phyloP scores from a whole-genome alignment of 2,113 vertebrate species.

The Bujurquina vittata region DNA sequence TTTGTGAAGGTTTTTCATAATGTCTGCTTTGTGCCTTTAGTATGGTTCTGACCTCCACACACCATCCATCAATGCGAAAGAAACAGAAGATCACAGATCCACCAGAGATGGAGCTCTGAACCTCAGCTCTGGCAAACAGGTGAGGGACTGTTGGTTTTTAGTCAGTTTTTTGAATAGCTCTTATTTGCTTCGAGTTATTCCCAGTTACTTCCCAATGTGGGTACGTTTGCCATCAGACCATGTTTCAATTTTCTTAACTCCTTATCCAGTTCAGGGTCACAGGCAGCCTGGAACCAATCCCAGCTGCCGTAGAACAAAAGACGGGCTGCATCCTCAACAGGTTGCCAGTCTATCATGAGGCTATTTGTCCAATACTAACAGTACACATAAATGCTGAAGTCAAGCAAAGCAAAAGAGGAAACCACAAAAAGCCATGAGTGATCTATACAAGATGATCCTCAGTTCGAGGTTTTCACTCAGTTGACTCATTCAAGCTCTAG shows the following conservation, averaged over 20 bases:
- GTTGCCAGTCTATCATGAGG: not conserved
- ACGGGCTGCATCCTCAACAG: not conserved
- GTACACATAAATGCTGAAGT: not conserved
- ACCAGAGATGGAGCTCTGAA: conserved; percentile 37
- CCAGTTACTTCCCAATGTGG: not conserved
- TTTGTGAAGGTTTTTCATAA: not conserved
- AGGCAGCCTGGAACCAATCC: not conserved
- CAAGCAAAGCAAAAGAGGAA: not conserved
- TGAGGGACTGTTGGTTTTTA: conserved; percentile 21
- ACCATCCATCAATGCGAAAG: conserved; percentile 24
- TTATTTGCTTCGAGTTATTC: not conserved
- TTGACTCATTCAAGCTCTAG: not conserved
- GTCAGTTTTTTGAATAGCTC: not conserved
- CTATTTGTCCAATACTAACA: no score
- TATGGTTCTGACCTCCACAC: conserved; percentile 67
- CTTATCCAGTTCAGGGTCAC: not conserved
- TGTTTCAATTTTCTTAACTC: not conserved
- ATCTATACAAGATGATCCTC: not conserved
- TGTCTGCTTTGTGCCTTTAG: conserved; percentile 58
- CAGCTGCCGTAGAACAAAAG: not conserved
- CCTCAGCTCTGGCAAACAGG: conserved; percentile 46
- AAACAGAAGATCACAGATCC: conserved; percentile 28
- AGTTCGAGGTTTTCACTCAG: not conserved
- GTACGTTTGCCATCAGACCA: not conserved
- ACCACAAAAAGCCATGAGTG: not conserved